Evolutionary conservation across 2,797 vertebrate genomes (phyloP).

Genomic region (Mormyrops attenuatus): DNA sequence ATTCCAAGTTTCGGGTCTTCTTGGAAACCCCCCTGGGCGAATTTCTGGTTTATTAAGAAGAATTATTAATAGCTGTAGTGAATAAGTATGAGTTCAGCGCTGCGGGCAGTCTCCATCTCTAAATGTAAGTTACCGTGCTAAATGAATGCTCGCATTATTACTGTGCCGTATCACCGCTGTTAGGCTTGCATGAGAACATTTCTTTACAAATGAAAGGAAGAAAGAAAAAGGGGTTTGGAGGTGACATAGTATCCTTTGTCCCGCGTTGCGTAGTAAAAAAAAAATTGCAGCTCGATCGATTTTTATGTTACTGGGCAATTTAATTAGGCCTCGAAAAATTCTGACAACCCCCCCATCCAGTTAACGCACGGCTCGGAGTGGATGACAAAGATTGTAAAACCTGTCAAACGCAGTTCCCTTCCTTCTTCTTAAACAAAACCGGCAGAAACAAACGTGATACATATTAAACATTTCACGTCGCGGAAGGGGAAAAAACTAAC

Average conservation of each 20-base stretch:
- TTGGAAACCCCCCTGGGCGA: background rate
- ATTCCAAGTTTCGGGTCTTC: background rate
- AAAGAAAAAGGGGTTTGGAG: background rate
- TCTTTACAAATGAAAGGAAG: background rate
- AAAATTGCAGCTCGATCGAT: background rate
- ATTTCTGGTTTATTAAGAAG: background rate
- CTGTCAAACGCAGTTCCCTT: background rate
- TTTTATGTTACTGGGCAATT: background rate
- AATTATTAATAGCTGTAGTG: background rate
- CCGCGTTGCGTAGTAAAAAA: background rate
- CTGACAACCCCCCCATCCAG: background rate
- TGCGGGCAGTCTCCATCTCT: background rate
- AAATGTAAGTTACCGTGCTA: background rate
- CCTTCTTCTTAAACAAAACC: background rate
- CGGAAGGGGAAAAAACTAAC: background rate
- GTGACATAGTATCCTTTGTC: background rate
- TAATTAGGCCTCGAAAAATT: background rate
- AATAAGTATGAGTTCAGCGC: background rate
- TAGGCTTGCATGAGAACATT: background rate
- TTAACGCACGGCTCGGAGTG: background rate
- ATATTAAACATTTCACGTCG: background rate
- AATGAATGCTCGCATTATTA: background rate
- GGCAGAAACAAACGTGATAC: background rate
- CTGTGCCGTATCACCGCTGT: background rate
- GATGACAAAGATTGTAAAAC: background rate